Percentiles rank a stretch among this genome's conserved stretches.
Conservation (phyloP, 2,888 invertebrate genomes). For the Lordiphosa andalusiaca region DNA sequence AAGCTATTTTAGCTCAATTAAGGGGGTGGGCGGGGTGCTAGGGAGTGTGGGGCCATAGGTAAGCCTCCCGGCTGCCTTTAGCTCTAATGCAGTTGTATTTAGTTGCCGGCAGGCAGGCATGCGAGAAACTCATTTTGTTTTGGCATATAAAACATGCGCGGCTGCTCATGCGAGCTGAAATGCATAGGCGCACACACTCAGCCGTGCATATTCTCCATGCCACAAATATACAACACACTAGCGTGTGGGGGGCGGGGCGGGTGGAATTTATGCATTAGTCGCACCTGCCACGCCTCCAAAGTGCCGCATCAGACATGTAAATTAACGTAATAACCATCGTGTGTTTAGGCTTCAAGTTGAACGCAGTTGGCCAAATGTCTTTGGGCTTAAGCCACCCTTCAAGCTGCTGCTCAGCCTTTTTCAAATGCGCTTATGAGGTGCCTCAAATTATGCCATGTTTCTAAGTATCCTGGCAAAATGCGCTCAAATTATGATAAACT, state of each 20-base stretch:
- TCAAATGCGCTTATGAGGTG: conserved; percentile 51
- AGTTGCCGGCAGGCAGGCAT: conserved; percentile 50
- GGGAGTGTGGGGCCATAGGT: not conserved
- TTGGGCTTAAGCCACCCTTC: conserved; percentile 17
- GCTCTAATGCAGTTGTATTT: conserved; percentile 54
- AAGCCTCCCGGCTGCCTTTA: conserved; percentile 2
- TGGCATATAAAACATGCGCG: conserved; percentile 54
- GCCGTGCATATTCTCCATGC: conserved; percentile 32
- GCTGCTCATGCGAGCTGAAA: conserved; percentile 56
- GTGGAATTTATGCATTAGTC: conserved; percentile 64
- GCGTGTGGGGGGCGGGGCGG: conserved; percentile 1
- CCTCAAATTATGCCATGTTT: conserved; percentile 57
- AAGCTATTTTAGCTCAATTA: conserved; percentile 71
- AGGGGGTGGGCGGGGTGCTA: conserved; percentile 6
- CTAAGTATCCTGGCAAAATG: conserved; percentile 39
- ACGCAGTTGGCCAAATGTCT: conserved; percentile 46
- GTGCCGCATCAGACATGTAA: conserved; percentile 54
- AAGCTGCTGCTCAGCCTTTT: conserved; percentile 22
- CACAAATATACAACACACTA: not conserved
- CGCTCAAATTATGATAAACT: conserved; percentile 58
- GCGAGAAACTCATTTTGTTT: conserved; percentile 73
- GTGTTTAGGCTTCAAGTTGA: conserved; percentile 39
- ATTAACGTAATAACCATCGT: conserved; percentile 65
- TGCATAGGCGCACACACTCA: conserved; percentile 51
- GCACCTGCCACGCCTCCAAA: conserved; percentile 29